Evolutionary conservation across 2,797 vertebrate genomes (phyloP), one percentile per base, ranked within the genome.

Genomic region (Rallus crepitans): DNA sequence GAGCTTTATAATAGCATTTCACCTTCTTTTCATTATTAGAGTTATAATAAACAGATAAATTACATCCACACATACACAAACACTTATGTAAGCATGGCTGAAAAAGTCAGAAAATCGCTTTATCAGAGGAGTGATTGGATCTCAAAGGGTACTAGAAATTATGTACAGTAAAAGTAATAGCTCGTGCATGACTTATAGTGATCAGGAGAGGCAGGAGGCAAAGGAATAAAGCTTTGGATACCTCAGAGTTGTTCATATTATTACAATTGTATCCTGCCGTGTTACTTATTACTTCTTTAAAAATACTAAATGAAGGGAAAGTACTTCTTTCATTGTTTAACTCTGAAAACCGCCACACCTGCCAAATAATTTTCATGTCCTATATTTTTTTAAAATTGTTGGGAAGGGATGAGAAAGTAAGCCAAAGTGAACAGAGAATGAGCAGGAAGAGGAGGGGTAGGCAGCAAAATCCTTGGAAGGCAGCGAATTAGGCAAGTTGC

Each of bases 1-100:
- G 97, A 89, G 97, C 69, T 92, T 82, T 56, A 91, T 97, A 96
- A 97, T 97, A 96, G 90, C 91, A 96, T 97, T 94, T 91, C 87
- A 76, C 91, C 87, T 94, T 82, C 90, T 95, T 97, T 94, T 97
- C 96, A 96, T 97, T 97, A 96, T 72, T 95, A 82, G 76, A 94
- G 97, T 96, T 96, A 97, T 61, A 97, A 97, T 94, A 97, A 97
- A 97, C 96, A 97, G 96, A 97, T 97, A 96, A 97, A 97, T 97
- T 96, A 78, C 85, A 92, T 83, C 89, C 50, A 86, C 81, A 95
- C 53, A 47, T 70, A 94, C 52, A 93, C 89, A 97, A 97, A 94
- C 95, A 97, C 75, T 90, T 78, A 82, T 82, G 93, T 92, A 95
- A 94, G 94, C 89, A 91, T 80, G 73, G 84, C 94, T 91, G 95